Evolutionary conservation across 2,113 vertebrate species (phyloP).

Genomic region (Motacilla alba): DNA sequence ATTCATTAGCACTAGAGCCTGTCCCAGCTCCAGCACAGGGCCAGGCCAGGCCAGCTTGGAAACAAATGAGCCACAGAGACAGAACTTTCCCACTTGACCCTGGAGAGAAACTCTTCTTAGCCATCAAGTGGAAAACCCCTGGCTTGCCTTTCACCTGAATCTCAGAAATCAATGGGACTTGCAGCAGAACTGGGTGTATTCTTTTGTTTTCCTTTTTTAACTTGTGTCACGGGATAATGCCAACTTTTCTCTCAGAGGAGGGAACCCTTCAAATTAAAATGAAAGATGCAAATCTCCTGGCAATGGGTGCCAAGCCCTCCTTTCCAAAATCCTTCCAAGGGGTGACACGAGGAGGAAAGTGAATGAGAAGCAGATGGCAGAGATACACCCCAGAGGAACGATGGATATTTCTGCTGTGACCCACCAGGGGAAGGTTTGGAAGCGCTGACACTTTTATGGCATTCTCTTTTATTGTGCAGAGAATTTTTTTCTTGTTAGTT

Average conservation of each 20-base stretch:
- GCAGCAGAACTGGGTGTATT: conserved; percentile 9
- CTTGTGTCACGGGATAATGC: background rate
- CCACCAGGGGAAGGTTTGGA: conserved; percentile 53
- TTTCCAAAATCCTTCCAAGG: conserved; percentile 29
- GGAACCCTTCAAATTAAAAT: conserved; percentile 22
- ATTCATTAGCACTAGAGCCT: background rate
- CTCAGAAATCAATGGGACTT: background rate
- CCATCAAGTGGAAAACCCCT: background rate
- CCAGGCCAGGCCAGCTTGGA: background rate
- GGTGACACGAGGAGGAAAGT: background rate
- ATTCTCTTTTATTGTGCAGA: conserved; percentile 38
- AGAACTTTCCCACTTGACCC: background rate
- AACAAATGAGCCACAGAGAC: background rate
- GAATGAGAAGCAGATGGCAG: conserved; percentile 56
- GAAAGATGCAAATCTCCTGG: conserved; percentile 27
- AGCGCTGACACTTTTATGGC: conserved; percentile 53
- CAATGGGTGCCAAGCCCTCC: background rate
- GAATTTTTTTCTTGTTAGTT: conserved; percentile 51
- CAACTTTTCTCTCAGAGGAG: conserved; percentile 1
- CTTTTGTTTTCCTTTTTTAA: conserved; percentile 49
- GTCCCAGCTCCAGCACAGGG: background rate
- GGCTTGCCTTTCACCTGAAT: conserved; percentile 36
- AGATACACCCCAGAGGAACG: background rate
- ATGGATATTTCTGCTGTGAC: conserved; percentile 55
- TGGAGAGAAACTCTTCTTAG: background rate